Conservation (phyloP, 2,888 invertebrate species). For the Polydrusus tereticollis region DNA sequence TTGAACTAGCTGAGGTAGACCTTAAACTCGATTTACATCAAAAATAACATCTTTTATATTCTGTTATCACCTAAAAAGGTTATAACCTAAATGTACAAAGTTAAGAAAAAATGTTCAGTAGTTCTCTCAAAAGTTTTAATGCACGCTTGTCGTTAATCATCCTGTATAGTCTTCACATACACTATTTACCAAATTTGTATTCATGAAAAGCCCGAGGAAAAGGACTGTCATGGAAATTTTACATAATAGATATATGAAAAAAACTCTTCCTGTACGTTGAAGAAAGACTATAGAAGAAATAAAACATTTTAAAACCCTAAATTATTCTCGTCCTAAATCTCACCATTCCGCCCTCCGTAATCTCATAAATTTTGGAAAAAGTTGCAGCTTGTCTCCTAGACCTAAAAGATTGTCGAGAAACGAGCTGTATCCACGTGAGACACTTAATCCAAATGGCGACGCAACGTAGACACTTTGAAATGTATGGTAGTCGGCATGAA, state of each 20-base stretch:
- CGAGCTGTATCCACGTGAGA: neutral
- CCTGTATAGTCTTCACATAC: no score
- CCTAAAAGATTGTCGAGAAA: neutral
- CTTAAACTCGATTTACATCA: no score
- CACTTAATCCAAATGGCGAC: neutral
- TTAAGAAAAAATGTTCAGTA: no score
- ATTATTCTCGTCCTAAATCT: slow-evolving; percentile 1
- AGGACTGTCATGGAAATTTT: neutral
- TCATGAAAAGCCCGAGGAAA: no score
- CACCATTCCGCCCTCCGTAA: neutral
- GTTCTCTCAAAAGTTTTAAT: no score
- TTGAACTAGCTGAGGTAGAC: no score
- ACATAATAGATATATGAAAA: neutral
- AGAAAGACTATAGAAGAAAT: neutral
- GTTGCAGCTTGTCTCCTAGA: neutral
- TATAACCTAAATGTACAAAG: no score
- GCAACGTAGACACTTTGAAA: neutral
- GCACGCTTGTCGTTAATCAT: no score
- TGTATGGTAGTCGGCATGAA: neutral
- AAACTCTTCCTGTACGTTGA: neutral
- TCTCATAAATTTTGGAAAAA: slow-evolving; percentile 7
- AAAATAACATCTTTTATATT: no score
- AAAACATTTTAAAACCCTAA: neutral
- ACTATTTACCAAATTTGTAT: no score
- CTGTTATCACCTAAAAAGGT: no score